Evolutionary conservation across 2,888 invertebrate species (phyloP).

Genomic region (Cryptocephalus primarius): DNA sequence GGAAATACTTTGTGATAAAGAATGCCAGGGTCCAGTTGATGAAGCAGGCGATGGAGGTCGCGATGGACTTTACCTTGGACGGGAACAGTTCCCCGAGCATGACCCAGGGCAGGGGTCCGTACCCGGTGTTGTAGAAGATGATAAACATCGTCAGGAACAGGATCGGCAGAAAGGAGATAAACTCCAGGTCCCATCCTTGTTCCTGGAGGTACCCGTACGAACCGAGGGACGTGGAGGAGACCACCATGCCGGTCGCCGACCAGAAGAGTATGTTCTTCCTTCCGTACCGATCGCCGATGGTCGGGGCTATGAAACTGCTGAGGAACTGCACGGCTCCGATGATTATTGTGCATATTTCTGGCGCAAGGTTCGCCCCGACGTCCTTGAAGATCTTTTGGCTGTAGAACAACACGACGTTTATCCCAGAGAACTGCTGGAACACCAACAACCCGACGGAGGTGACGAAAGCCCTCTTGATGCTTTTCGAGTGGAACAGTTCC

Average conservation of each 20-base stretch:
- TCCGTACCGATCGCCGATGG: conserved; percentile 67
- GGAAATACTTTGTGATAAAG: conserved; percentile 18
- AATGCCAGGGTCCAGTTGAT: conserved; percentile 15
- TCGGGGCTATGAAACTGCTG: conserved; percentile 62
- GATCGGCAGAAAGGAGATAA: conserved; percentile 57
- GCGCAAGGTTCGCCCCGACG: conserved; percentile 47
- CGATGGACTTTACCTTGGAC: conserved; percentile 52
- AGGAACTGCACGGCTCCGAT: conserved; percentile 65
- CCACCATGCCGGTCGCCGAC: conserved; percentile 54
- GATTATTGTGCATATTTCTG: conserved; percentile 60
- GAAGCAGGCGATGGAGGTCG: conserved; percentile 39
- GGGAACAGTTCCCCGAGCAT: conserved; percentile 75
- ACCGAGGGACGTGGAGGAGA: conserved; percentile 41
- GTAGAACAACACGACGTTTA: conserved; percentile 71
- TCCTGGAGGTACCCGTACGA: conserved; percentile 14
- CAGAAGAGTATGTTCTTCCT: conserved; percentile 58
- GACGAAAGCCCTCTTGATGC: conserved; percentile 65
- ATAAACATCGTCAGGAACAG: conserved; percentile 59
- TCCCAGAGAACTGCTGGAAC: conserved; percentile 76
- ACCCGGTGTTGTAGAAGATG: conserved; percentile 55
- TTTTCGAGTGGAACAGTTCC: conserved; percentile 42
- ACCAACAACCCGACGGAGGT: conserved; percentile 60
- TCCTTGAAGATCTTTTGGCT: conserved; percentile 58
- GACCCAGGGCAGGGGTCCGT: conserved; percentile 72
- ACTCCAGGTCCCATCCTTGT: conserved; percentile 11